Conservation (phyloP, 2,888 invertebrate species). For the Rotaria socialis region DNA sequence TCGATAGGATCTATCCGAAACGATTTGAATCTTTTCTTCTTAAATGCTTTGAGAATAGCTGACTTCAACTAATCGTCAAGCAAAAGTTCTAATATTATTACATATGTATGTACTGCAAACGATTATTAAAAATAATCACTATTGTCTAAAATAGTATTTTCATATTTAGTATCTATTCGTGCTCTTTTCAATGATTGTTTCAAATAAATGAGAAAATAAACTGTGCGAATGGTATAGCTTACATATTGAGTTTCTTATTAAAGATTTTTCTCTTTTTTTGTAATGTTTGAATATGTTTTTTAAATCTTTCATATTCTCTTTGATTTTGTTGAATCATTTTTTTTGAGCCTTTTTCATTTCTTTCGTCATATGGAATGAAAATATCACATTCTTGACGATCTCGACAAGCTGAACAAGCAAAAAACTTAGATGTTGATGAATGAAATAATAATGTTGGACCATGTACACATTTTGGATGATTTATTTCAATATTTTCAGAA, state of each 20-base stretch:
- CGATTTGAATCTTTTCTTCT: too few species aligned
- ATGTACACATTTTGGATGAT: constrained; percentile 4
- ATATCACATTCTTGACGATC: constrained; percentile 74
- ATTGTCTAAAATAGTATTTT: too few species aligned
- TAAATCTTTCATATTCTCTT: neutral
- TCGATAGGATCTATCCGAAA: too few species aligned
- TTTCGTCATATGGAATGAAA: constrained; percentile 64
- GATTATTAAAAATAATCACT: too few species aligned
- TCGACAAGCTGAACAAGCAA: constrained; percentile 77
- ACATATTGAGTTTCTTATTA: constrained; percentile 59
- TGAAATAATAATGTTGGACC: constrained; percentile 70
- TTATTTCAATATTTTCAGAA: neutral
- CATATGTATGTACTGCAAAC: too few species aligned
- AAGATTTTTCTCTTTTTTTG: constrained; percentile 58
- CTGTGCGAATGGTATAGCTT: neutral
- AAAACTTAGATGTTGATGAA: constrained; percentile 63
- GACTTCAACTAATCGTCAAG: too few species aligned
- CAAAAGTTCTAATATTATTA: too few species aligned
- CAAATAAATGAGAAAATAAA: neutral
- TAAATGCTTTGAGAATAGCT: too few species aligned
- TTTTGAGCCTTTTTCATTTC: neutral
- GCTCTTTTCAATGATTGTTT: too few species aligned
- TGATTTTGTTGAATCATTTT: constrained; percentile 7
- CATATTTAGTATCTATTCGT: neutral
- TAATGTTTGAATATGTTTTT: neutral